phyloP scores from a whole-genome alignment of 2,113 vertebrate genomes.

The Synodontis membranacea region DNA sequence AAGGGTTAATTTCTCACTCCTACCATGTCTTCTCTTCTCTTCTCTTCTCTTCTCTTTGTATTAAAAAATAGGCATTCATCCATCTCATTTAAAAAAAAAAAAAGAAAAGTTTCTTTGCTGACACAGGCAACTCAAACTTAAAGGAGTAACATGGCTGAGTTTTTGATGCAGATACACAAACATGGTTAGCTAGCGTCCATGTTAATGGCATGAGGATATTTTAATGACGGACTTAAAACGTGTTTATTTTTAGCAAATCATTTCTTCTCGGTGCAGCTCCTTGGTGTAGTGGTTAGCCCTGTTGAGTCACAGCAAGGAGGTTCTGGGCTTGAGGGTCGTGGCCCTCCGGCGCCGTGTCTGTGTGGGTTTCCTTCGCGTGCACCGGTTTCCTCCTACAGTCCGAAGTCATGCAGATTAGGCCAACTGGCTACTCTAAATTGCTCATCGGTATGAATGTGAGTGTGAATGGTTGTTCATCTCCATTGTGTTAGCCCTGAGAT shows the following conservation, averaged over 20 bases:
- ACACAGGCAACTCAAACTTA: background rate
- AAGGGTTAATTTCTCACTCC: slow-evolving; percentile 55
- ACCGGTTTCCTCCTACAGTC: too few relatives aligned
- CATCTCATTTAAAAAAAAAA: background rate
- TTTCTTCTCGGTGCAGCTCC: too few relatives aligned
- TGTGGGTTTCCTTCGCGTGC: too few relatives aligned
- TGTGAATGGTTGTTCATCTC: too few relatives aligned
- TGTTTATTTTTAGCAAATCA: background rate
- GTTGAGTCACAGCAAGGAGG: too few relatives aligned
- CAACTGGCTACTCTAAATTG: too few relatives aligned
- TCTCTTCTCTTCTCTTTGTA: slow-evolving; percentile 42
- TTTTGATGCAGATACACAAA: background rate
- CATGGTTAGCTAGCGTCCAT: background rate
- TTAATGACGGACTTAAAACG: background rate
- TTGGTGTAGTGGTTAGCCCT: too few relatives aligned
- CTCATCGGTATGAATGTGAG: too few relatives aligned
- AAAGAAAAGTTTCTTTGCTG: background rate
- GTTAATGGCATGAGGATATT: background rate
- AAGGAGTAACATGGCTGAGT: background rate
- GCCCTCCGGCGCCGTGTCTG: too few relatives aligned
- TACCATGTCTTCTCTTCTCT: slow-evolving; percentile 56
- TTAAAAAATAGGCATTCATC: background rate
- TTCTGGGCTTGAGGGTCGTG: too few relatives aligned
- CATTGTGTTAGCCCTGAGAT: too few relatives aligned
- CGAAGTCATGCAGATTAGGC: too few relatives aligned